Percentiles rank a stretch among this genome's conserved stretches.
phyloP scores from a whole-genome alignment of 1,140 invertebrate species.

The Anadara kagoshimensis region DNA sequence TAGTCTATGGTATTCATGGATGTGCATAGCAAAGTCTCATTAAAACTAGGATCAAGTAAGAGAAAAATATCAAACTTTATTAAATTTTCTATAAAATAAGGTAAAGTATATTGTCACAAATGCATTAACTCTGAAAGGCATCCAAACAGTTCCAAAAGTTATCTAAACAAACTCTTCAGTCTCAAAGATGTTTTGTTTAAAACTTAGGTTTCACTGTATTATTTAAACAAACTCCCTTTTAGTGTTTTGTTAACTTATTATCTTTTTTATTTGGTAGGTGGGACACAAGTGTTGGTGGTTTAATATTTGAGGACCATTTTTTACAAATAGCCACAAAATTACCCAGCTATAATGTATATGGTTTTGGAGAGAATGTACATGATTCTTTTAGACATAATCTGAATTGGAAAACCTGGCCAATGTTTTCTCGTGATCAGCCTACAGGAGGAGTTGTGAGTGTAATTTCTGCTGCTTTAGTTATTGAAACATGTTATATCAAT shows the following conservation, averaged over 20 bases:
- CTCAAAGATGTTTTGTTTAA: too few relatives aligned
- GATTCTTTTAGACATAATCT: slow-evolving; percentile 63
- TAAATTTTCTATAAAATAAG: too few relatives aligned
- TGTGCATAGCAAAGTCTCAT: neutral
- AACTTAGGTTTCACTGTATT: too few relatives aligned
- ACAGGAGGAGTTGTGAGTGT: slow-evolving; percentile 41
- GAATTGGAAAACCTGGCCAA: slow-evolving; percentile 67
- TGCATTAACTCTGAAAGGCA: too few relatives aligned
- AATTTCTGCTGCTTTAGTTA: neutral
- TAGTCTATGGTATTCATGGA: neutral
- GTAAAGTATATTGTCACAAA: too few relatives aligned
- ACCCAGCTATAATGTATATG: slow-evolving; percentile 85
- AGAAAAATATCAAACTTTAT: too few relatives aligned
- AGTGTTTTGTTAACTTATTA: neutral
- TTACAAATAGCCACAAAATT: slow-evolving; percentile 85
- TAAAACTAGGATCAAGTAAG: neutral
- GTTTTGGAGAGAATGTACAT: slow-evolving; percentile 84
- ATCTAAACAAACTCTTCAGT: too few relatives aligned
- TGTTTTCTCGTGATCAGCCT: slow-evolving; percentile 75
- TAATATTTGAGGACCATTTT: slow-evolving; percentile 87
- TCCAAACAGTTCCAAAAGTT: too few relatives aligned
- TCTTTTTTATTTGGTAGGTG: slow-evolving; percentile 72
- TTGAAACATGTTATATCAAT: neutral
- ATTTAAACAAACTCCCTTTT: neutral
- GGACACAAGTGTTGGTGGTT: slow-evolving; percentile 84